These are phyloP conservation scores for Ctenicera cuprea DNA, from an alignment of 2,888 invertebrate genomes.

Conservation along the genomic window DNA sequence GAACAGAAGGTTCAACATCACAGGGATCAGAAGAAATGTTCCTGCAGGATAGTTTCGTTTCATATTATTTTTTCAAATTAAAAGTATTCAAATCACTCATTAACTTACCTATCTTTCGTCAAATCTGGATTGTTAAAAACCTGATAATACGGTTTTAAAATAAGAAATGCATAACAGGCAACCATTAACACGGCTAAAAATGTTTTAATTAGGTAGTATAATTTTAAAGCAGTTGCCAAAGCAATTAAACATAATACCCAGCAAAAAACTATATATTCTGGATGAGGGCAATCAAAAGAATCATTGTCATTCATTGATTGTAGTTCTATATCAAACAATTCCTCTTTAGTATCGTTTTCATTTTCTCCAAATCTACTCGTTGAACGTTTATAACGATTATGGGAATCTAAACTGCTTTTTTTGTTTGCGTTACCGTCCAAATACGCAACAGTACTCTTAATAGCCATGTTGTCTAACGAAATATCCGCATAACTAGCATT, in stretches of 20 bases:
- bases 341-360: background rate
- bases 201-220: conserved; percentile 91
- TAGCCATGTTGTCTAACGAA: background rate
- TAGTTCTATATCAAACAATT: background rate
- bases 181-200: conserved; percentile 86
- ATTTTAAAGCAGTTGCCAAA: conserved; percentile 91
- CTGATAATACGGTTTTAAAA: conserved; percentile 72
- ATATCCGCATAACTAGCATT: conserved; percentile 16
- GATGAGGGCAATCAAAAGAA: conserved; percentile 76
- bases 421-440: too few species aligned
- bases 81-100: background rate
- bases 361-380: background rate
- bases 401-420: too few species aligned
- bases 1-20: background rate
- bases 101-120: conserved; percentile 1
- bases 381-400: conserved; percentile 4
- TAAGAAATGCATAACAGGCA: conserved; percentile 82
- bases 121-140: conserved; percentile 49
- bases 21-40: too few species aligned
- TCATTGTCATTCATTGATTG: conserved; percentile 35
- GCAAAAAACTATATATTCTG: conserved; percentile 94
- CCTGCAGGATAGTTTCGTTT: conserved; percentile 3
- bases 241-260: conserved; percentile 95
- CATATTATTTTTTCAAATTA: conserved; percentile 11
- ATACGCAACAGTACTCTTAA: background rate